phyloP scores from a whole-genome alignment of 2,797 vertebrate species.

The Sebastes ruberrimus region DNA sequence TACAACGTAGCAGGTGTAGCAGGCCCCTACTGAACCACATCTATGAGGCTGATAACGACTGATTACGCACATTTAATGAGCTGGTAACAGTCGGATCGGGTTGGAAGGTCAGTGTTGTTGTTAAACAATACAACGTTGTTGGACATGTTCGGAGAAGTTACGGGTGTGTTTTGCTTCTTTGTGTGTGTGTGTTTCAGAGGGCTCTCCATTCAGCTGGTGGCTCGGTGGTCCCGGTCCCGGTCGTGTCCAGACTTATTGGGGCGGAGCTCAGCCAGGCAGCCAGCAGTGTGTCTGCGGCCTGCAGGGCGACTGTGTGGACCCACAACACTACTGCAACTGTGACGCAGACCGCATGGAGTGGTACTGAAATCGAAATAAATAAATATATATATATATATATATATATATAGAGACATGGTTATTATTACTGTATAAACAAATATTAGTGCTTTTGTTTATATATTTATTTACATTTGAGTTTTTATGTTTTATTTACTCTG shows the following conservation, averaged over 20 bases:
- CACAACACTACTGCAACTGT: slow-evolving; percentile 92
- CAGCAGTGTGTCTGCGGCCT: slow-evolving; percentile 90
- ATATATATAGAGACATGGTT: neutral
- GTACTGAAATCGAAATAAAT: slow-evolving; percentile 70
- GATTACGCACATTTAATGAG: too few relatives aligned
- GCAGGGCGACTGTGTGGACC: slow-evolving; percentile 87
- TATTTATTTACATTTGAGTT: neutral
- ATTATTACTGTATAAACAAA: neutral
- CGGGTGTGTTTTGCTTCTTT: slow-evolving; percentile 20
- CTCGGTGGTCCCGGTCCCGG: slow-evolving; percentile 86
- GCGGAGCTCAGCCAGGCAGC: slow-evolving; percentile 85
- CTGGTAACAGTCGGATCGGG: too few relatives aligned
- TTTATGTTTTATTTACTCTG: neutral
- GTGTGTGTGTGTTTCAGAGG: slow-evolving; percentile 79
- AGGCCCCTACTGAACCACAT: too few relatives aligned
- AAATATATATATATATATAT: neutral
- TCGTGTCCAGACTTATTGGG: slow-evolving; percentile 90
- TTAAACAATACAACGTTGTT: neutral
- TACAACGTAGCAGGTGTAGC: too few relatives aligned
- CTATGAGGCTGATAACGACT: too few relatives aligned
- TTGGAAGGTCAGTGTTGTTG: neutral
- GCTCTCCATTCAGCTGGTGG: slow-evolving; percentile 93
- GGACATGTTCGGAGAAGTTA: neutral
- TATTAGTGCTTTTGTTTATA: neutral
- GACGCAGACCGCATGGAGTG: slow-evolving; percentile 90